Evolutionary conservation across 2,113 vertebrate species (phyloP).

Genomic region (Castor canadensis): DNA sequence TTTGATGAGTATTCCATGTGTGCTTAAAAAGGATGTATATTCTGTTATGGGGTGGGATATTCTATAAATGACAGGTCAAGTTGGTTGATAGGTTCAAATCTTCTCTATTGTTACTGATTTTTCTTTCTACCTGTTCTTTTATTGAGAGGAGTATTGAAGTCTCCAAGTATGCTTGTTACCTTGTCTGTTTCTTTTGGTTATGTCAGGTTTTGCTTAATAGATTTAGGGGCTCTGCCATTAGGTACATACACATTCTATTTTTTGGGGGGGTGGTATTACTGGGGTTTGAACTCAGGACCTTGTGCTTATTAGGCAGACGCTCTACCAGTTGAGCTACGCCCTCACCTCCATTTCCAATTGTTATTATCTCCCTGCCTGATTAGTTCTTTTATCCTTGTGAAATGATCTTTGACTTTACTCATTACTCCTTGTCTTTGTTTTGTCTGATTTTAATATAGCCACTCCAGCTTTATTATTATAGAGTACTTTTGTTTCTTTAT

Average conservation of each 20-base stretch:
- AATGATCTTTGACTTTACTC: not conserved
- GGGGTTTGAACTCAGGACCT: no score
- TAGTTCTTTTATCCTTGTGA: not conserved
- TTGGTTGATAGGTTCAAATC: not conserved
- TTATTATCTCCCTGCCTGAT: not conserved
- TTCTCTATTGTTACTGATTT: not conserved
- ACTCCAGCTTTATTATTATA: not conserved
- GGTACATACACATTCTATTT: not conserved
- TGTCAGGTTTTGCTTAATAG: not conserved
- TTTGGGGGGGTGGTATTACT: no score
- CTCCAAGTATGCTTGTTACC: not conserved
- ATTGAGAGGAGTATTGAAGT: slow-evolving; percentile 2
- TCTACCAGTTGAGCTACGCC: no score
- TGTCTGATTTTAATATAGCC: not conserved
- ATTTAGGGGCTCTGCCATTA: not conserved
- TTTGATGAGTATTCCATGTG: not conserved
- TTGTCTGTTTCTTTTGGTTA: not conserved
- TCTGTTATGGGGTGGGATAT: not conserved
- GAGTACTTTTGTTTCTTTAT: not conserved
- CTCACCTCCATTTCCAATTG: not conserved
- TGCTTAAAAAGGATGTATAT: not conserved
- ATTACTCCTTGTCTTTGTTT: slow-evolving; percentile 22
- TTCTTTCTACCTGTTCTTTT: slow-evolving; percentile 5
- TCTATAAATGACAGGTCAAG: slow-evolving; percentile 21
- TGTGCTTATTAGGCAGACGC: no score